Percentiles rank a stretch among this genome's conserved stretches.
These are phyloP conservation scores for Nanorana parkeri DNA, from an alignment of 2,113 vertebrate species.

Conservation along the genomic window DNA sequence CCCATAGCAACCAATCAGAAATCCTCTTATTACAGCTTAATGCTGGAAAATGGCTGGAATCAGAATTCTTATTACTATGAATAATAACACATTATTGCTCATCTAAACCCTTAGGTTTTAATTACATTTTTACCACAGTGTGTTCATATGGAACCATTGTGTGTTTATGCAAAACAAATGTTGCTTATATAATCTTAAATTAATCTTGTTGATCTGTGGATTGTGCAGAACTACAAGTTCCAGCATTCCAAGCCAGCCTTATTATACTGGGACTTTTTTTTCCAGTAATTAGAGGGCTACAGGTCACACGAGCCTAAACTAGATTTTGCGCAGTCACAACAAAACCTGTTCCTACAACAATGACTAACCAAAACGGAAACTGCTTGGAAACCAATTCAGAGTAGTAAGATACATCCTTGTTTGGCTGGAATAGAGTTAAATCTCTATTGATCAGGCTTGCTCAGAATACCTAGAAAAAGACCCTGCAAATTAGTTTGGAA, in stretches of 20 bases:
- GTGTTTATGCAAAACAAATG: neutral
- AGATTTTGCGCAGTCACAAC: neutral
- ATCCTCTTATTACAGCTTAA: too few relatives aligned
- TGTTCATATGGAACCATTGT: neutral
- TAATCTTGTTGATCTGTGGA: neutral
- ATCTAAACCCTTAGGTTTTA: too few relatives aligned
- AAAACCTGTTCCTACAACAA: too few relatives aligned
- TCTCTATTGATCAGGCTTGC: neutral
- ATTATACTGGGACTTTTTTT: too few relatives aligned
- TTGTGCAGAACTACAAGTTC: neutral
- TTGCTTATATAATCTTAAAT: neutral
- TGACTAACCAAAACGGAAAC: neutral
- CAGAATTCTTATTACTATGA: too few relatives aligned
- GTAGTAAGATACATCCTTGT: neutral
- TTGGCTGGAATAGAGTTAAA: conserved; percentile 3
- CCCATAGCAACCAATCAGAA: too few relatives aligned
- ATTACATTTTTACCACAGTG: too few relatives aligned
- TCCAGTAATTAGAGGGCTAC: neutral
- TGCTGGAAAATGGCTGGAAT: too few relatives aligned
- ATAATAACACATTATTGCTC: too few relatives aligned
- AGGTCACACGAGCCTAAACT: neutral
- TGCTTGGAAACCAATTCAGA: conserved; percentile 2
- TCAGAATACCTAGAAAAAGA: neutral
- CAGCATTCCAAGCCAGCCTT: neutral
- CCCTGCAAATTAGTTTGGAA: conserved; percentile 10